Conservation (phyloP, 2,797 vertebrate species). For the Muscicapa comitata region DNA sequence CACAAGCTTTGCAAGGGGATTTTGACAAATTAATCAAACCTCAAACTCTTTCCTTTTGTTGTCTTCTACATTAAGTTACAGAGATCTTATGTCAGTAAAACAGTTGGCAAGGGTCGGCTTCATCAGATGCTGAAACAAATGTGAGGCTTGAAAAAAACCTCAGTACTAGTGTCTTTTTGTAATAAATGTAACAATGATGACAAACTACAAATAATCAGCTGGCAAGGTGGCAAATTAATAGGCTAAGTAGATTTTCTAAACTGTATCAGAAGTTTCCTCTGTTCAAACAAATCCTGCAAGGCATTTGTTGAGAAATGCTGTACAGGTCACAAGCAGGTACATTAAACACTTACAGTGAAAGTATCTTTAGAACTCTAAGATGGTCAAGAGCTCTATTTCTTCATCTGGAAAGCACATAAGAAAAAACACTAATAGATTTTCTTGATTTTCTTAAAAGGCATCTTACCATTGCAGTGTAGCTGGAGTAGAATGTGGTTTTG, state of each 20-base stretch:
- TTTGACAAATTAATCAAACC: background rate
- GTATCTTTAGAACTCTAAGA: background rate
- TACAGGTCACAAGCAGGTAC: background rate
- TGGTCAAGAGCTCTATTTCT: background rate
- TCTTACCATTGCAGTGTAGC: slow-evolving; percentile 97
- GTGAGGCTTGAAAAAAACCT: background rate
- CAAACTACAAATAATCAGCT: background rate
- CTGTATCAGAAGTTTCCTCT: background rate
- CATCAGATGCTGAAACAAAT: background rate
- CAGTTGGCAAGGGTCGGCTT: background rate
- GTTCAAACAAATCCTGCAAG: background rate
- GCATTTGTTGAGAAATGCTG: background rate
- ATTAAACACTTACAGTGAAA: background rate
- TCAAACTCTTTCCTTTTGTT: background rate
- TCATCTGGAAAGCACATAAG: background rate
- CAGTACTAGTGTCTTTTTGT: background rate
- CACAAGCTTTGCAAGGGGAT: background rate
- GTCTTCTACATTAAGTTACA: background rate
- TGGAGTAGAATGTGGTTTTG: slow-evolving; percentile 96
- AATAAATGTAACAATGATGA: background rate
- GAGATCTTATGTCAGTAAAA: background rate
- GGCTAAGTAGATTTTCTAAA: background rate
- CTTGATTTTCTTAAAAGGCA: background rate
- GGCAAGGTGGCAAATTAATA: background rate
- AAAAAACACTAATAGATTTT: background rate